A percentile compares a stretch with the other conserved stretches of the same genome.
These are phyloP conservation scores for Dascyllus trimaculatus DNA, from an alignment of 2,113 vertebrate genomes.

Conservation along the genomic window DNA sequence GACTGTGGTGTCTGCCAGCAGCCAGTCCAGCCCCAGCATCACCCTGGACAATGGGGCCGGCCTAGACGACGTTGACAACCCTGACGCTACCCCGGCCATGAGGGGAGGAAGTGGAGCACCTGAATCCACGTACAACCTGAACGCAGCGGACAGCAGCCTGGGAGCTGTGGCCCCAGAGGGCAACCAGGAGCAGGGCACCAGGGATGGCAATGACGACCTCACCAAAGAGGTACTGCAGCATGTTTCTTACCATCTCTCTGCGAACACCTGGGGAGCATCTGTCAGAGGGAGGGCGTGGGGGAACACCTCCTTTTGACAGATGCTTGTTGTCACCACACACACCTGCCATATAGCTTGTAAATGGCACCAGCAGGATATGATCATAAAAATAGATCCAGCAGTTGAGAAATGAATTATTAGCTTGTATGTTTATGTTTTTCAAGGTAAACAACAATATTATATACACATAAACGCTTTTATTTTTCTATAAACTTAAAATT, in stretches of 20 bases:
- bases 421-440: too few relatives aligned
- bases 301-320: background rate
- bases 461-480: background rate
- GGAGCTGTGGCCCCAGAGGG: slow-evolving; percentile 93
- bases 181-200: slow-evolving; percentile 85
- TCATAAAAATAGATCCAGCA: background rate
- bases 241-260: background rate
- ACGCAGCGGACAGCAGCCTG: slow-evolving; percentile 89
- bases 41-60: slow-evolving; percentile 89
- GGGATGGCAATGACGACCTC: slow-evolving; percentile 86
- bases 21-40: slow-evolving; percentile 88
- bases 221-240: slow-evolving; percentile 93
- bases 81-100: slow-evolving; percentile 88
- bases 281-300: background rate
- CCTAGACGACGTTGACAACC: slow-evolving; percentile 89
- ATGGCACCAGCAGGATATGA: background rate
- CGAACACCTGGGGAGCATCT: slow-evolving; percentile 5
- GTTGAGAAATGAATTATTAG: background rate
- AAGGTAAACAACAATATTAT: background rate
- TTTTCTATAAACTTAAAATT: background rate
- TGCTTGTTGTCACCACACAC: background rate
- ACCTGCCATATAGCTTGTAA: background rate
- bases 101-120: slow-evolving; percentile 88
- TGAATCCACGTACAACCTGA: slow-evolving; percentile 91
- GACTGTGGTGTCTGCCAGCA: slow-evolving; percentile 89